Percentiles rank a stretch among this genome's conserved stretches.
Conservation (phyloP, 2,797 vertebrate species). For the Liasis olivaceus region DNA sequence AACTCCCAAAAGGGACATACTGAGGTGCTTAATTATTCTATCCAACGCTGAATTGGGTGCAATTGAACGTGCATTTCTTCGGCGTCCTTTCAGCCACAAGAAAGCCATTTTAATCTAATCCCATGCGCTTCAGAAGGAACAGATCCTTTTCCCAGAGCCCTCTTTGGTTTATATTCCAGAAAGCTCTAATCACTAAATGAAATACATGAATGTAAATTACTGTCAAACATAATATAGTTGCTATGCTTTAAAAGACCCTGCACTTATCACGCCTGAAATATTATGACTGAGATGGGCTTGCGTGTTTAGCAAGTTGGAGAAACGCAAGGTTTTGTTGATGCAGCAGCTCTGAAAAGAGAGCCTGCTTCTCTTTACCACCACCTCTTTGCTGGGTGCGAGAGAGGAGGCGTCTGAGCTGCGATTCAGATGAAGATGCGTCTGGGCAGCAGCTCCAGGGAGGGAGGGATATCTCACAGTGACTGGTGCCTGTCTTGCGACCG, state of each 20-base stretch:
- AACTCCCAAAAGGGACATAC: background rate
- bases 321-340: background rate
- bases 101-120: conserved; percentile 9
- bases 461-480: background rate
- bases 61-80: background rate
- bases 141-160: background rate
- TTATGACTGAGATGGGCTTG: background rate
- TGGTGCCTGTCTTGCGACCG: too few species aligned
- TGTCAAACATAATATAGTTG: background rate
- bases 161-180: background rate
- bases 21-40: conserved; percentile 17
- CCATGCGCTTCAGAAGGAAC: background rate
- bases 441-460: too few species aligned
- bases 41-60: background rate
- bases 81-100: background rate
- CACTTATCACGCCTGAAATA: background rate
- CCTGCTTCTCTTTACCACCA: too few species aligned
- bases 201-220: conserved; percentile 25
- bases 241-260: background rate
- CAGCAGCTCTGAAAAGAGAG: background rate
- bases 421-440: background rate
- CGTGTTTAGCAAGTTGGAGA: background rate
- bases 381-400: background rate
- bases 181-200: conserved; percentile 18
- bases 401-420: background rate